phyloP scores from a whole-genome alignment of 2,113 vertebrate species.

The Rhinogobius similis region DNA sequence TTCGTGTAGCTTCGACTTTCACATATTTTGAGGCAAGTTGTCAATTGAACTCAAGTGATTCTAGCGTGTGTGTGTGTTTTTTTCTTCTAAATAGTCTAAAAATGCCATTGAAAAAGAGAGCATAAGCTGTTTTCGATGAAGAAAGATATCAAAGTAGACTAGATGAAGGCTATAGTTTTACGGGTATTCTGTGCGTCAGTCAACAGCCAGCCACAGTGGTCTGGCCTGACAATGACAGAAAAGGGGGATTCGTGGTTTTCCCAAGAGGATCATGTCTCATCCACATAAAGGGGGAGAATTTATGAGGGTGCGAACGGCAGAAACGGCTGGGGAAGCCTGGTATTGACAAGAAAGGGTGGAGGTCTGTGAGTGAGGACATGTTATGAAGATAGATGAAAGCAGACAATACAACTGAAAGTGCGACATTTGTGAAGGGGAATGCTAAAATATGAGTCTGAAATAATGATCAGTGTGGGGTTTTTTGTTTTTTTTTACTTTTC shows the following conservation, averaged over 20 bases:
- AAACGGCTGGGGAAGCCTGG: conserved; percentile 29
- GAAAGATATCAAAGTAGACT: not conserved
- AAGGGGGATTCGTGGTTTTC: conserved; percentile 27
- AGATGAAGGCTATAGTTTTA: not conserved
- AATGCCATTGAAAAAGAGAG: not conserved
- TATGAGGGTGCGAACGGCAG: conserved; percentile 46
- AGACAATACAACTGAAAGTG: conserved; percentile 4
- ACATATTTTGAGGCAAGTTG: not conserved
- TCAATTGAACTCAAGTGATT: conserved; percentile 1
- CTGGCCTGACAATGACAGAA: conserved; percentile 9
- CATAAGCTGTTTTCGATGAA: not conserved
- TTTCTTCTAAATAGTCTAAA: not conserved
- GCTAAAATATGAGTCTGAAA: not conserved
- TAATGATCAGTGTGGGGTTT: not conserved
- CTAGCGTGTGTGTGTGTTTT: conserved; percentile 16
- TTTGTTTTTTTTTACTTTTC: too few relatives aligned
- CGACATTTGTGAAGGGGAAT: not conserved
- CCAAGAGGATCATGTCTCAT: conserved; percentile 68
- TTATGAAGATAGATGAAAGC: conserved; percentile 3
- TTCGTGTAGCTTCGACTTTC: too few relatives aligned
- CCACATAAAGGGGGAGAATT: conserved; percentile 48
- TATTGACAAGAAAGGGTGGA: conserved; percentile 11
- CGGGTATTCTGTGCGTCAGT: conserved; percentile 1
- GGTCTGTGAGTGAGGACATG: not conserved
- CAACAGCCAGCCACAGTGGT: not conserved